These are phyloP conservation scores for Coccyzus lansbergi DNA, from an alignment of 2,797 vertebrate species.

Conservation along the genomic window DNA sequence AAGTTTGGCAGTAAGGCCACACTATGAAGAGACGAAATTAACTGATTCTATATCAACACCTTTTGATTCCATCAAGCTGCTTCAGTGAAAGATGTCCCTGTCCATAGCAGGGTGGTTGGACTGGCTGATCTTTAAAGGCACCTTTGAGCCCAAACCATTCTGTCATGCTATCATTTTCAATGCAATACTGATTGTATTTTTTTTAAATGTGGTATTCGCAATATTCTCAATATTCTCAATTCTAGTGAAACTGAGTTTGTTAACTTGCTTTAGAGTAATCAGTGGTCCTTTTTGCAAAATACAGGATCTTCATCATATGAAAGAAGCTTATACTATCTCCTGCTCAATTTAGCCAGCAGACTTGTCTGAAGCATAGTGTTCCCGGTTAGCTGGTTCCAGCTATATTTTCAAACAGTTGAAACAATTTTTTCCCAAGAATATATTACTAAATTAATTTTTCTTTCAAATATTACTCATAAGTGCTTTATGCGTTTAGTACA, in stretches of 20 bases:
- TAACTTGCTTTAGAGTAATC: not conserved
- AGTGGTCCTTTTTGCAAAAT: not conserved
- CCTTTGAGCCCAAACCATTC: not conserved
- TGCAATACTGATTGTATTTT: not conserved
- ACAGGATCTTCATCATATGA: not conserved
- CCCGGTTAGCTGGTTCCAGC: not conserved
- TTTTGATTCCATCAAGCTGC: not conserved
- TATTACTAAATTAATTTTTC: not conserved
- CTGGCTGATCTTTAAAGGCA: not conserved
- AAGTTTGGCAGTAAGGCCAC: not conserved
- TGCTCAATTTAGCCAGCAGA: not conserved
- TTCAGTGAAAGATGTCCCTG: not conserved
- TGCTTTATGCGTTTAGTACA: not conserved
- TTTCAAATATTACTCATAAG: not conserved
- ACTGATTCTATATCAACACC: not conserved
- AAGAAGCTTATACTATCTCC: not conserved
- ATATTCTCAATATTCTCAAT: not conserved
- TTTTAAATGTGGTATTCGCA: not conserved
- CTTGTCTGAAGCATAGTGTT: fast-evolving
- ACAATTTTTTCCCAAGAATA: not conserved
- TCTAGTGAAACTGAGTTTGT: not conserved
- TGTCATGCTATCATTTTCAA: not conserved
- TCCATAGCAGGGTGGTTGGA: not conserved
- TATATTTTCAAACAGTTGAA: not conserved
- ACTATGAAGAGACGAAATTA: not conserved